Evolutionary conservation across 2,888 invertebrate genomes (phyloP).

Genomic region (Nezara viridula): DNA sequence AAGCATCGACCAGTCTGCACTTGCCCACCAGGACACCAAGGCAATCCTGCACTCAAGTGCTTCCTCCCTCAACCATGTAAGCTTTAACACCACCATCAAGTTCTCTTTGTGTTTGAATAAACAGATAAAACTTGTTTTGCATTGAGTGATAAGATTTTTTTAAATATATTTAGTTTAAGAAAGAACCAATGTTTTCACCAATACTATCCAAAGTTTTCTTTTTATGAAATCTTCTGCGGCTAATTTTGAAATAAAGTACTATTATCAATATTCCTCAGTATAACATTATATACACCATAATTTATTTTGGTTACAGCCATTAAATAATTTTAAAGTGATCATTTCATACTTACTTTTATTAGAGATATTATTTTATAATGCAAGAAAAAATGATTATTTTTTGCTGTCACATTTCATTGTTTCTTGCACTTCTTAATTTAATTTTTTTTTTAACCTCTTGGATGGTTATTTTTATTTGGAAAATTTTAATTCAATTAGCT

Average conservation of each 20-base stretch:
- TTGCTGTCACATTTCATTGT: not conserved
- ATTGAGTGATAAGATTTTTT: not conserved
- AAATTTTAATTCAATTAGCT: not conserved
- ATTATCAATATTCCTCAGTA: not conserved
- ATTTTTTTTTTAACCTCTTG: not conserved
- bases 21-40: slow-evolving; percentile 84
- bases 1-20: slow-evolving; percentile 81
- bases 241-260: not conserved
- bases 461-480: not conserved
- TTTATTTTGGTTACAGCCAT: not conserved
- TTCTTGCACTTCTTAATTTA: not conserved
- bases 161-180: not conserved
- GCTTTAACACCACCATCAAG: slow-evolving; percentile 67
- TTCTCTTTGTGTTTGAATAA: slow-evolving; percentile 51
- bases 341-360: not conserved
- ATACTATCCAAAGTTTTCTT: not conserved
- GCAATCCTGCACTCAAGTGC: slow-evolving; percentile 86
- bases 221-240: not conserved
- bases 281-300: not conserved
- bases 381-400: not conserved
- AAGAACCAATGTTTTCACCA: not conserved
- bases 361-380: not conserved
- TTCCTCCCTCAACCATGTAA: slow-evolving; percentile 83
- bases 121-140: not conserved
- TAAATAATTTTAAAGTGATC: not conserved